Percentiles rank a stretch among this genome's conserved stretches.
Conservation (phyloP, 2,888 invertebrate genomes). For the Oscheius myriophilus region DNA sequence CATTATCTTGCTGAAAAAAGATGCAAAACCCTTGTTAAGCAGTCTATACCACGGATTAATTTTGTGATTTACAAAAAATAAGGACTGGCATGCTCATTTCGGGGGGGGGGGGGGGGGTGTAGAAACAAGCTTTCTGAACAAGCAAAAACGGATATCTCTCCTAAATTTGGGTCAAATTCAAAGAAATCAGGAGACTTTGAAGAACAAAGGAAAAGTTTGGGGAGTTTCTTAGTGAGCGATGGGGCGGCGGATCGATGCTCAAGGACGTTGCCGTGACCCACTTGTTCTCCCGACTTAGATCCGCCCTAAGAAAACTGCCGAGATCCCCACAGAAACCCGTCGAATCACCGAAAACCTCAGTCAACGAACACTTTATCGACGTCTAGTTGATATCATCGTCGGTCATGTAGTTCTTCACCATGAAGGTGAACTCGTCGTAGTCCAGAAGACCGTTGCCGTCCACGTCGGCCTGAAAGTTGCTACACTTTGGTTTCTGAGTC, state of each 20-base stretch:
- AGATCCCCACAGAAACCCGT: too few relatives aligned
- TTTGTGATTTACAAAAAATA: too few relatives aligned
- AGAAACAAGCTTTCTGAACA: too few relatives aligned
- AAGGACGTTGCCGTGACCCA: constrained; percentile 31
- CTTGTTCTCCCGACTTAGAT: constrained; percentile 24
- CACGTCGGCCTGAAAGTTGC: constrained; percentile 55
- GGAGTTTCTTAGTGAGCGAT: constrained; percentile 16
- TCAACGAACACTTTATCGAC: too few relatives aligned
- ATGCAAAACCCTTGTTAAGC: too few relatives aligned
- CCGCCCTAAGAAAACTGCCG: background rate
- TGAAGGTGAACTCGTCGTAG: constrained; percentile 68
- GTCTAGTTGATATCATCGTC: constrained; percentile 62
- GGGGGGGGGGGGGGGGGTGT: too few relatives aligned
- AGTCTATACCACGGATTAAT: too few relatives aligned
- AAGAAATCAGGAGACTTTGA: background rate
- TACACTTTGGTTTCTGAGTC: background rate
- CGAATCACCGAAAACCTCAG: too few relatives aligned
- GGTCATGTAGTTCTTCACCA: constrained; percentile 68
- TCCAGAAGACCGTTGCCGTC: constrained; percentile 69
- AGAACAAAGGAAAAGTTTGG: constrained; percentile 10
- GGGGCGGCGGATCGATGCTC: constrained; percentile 30
- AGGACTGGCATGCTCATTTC: too few relatives aligned
- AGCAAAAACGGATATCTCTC: too few relatives aligned
- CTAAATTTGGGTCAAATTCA: too few relatives aligned
- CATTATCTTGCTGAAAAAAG: too few relatives aligned